These are phyloP conservation scores for Peromyscus eremicus DNA, from an alignment of 2,797 vertebrate genomes.

Conservation along the genomic window DNA sequence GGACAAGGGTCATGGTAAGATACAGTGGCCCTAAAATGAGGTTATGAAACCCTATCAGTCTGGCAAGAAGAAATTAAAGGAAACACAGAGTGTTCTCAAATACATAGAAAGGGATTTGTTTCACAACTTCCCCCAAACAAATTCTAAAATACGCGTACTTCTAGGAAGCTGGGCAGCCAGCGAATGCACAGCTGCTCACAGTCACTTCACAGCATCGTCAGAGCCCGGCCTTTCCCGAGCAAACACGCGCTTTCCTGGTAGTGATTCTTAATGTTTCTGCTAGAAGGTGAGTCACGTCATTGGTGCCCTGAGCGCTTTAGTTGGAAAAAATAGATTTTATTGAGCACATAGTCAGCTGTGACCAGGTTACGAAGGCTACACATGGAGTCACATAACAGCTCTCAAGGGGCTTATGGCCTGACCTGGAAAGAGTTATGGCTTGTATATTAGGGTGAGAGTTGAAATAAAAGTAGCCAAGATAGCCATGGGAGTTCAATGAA, in stretches of 20 bases:
- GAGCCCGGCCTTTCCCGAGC: slow-evolving; percentile 19
- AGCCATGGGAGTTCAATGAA: background rate
- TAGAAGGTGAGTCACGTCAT: slow-evolving; percentile 1
- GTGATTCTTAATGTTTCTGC: slow-evolving; percentile 48
- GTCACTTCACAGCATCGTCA: background rate
- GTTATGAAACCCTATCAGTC: background rate
- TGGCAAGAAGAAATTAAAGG: slow-evolving; percentile 62
- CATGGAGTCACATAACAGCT: background rate
- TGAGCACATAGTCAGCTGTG: background rate
- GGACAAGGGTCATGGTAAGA: background rate
- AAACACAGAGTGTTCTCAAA: slow-evolving; percentile 60
- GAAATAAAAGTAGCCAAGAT: background rate
- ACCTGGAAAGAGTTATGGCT: background rate
- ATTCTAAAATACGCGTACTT: slow-evolving; percentile 66
- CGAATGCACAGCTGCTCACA: slow-evolving; percentile 41
- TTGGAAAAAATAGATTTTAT: slow-evolving; percentile 21
- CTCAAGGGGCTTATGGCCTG: background rate
- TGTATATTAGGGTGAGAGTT: background rate
- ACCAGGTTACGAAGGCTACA: background rate
- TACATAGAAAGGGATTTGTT: slow-evolving; percentile 57
- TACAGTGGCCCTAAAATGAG: background rate
- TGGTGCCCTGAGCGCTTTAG: slow-evolving; percentile 15
- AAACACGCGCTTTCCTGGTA: slow-evolving; percentile 40
- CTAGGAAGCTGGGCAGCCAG: slow-evolving; percentile 63
- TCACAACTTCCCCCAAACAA: slow-evolving; percentile 63